phyloP scores from a whole-genome alignment of 2,113 vertebrate genomes.

The Gymnocephalus cernua region DNA sequence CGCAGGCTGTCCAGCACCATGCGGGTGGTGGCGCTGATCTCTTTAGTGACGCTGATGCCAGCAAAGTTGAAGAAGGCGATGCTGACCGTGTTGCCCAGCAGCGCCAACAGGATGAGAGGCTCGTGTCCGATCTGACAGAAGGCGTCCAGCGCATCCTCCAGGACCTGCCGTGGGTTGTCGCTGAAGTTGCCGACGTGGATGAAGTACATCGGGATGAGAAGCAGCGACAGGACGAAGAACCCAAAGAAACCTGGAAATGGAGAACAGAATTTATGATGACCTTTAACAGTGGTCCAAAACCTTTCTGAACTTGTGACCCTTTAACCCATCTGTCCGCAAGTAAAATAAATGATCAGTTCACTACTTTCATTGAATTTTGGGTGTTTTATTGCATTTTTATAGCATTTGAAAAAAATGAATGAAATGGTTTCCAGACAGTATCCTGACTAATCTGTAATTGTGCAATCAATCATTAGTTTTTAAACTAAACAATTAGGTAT shows the following conservation, averaged over 20 bases:
- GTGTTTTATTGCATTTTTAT: no score
- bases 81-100: conserved; percentile 93
- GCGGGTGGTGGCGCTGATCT: conserved; percentile 96
- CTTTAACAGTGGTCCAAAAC: accelerated
- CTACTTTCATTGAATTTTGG: no score
- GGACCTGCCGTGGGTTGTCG: conserved; percentile 81
- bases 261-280: not conserved
- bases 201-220: conserved; percentile 94
- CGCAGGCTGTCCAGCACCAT: conserved; percentile 98
- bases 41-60: conserved; percentile 96
- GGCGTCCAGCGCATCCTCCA: conserved; percentile 91
- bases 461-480: no score
- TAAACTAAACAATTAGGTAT: no score
- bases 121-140: conserved; percentile 92
- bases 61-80: conserved; percentile 98
- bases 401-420: no score
- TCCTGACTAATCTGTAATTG: no score
- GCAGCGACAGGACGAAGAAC: conserved; percentile 89
- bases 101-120: conserved; percentile 89
- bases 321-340: no score
- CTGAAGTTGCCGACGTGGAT: conserved; percentile 87
- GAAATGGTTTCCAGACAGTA: no score
- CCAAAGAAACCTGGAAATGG: conserved; percentile 90
- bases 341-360: no score
- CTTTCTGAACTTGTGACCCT: not conserved